Conservation (phyloP, 2,113 vertebrate species). For the Felis chaus region DNA sequence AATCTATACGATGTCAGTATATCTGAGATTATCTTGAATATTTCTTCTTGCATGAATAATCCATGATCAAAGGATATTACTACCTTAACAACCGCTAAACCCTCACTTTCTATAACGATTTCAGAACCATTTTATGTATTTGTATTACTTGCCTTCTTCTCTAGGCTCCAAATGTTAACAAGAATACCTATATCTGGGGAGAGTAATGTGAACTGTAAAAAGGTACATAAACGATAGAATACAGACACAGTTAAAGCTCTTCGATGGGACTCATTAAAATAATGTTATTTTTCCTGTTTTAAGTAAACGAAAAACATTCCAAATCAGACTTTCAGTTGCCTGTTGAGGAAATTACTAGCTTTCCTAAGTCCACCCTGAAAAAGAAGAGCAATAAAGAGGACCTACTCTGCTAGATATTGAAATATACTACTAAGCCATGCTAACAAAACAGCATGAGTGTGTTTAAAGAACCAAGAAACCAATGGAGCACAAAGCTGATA, state of each 20-base stretch:
- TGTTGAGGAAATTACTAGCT: neutral
- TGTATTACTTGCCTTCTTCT: neutral
- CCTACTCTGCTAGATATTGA: neutral
- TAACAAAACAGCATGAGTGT: neutral
- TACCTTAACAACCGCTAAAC: neutral
- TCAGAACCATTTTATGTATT: neutral
- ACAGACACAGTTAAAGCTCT: neutral
- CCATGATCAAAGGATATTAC: neutral
- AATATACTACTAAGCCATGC: neutral
- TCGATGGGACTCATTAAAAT: neutral
- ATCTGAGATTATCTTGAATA: neutral
- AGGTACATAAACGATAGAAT: neutral
- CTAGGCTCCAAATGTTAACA: neutral
- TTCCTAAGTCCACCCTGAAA: neutral
- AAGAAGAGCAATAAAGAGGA: neutral
- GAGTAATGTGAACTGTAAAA: neutral
- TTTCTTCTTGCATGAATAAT: neutral
- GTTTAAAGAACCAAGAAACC: neutral
- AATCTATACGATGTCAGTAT: neutral
- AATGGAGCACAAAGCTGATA: neutral
- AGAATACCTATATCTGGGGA: neutral
- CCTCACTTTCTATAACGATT: neutral
- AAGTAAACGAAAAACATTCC: neutral
- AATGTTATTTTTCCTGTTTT: neutral
- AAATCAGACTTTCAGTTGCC: neutral